A percentile compares a stretch with the other conserved stretches of the same genome.
Conservation (phyloP, 2,888 invertebrate species). For the Drosophila yooni region DNA sequence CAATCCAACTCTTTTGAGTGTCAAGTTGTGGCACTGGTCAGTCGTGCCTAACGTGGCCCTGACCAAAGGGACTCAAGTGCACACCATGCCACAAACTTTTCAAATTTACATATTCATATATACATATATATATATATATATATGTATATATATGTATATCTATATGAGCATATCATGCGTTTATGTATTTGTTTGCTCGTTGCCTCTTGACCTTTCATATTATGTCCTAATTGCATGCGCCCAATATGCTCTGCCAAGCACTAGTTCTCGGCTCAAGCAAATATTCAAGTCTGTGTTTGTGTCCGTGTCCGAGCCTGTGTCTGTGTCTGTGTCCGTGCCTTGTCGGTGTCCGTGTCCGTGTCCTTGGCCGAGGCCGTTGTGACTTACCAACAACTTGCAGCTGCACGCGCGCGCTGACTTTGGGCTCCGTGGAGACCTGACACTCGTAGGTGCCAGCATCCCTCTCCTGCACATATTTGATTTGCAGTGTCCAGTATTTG, state of each 20-base stretch:
- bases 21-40: constrained; percentile 19
- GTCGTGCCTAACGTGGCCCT: constrained; percentile 12
- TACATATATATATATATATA: constrained; percentile 12
- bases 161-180: not conserved
- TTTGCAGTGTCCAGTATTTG: constrained; percentile 93
- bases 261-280: constrained; percentile 18
- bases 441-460: constrained; percentile 97
- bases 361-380: constrained; percentile 37
- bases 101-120: constrained; percentile 8
- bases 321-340: not conserved
- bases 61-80: constrained; percentile 13
- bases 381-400: constrained; percentile 95
- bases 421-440: constrained; percentile 97
- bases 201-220: constrained; percentile 67
- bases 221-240: constrained; percentile 53
- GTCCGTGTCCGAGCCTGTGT: constrained; percentile 23
- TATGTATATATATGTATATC: constrained; percentile 6
- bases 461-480: constrained; percentile 95
- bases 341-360: constrained; percentile 35
- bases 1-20: constrained; percentile 1
- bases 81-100: constrained; percentile 34
- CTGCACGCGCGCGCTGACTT: constrained; percentile 96
- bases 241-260: constrained; percentile 24
- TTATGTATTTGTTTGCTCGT: constrained; percentile 27
- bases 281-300: constrained; percentile 27